Evolutionary conservation across 2,113 vertebrate genomes (phyloP).

Genomic region (Istiophorus platypterus): DNA sequence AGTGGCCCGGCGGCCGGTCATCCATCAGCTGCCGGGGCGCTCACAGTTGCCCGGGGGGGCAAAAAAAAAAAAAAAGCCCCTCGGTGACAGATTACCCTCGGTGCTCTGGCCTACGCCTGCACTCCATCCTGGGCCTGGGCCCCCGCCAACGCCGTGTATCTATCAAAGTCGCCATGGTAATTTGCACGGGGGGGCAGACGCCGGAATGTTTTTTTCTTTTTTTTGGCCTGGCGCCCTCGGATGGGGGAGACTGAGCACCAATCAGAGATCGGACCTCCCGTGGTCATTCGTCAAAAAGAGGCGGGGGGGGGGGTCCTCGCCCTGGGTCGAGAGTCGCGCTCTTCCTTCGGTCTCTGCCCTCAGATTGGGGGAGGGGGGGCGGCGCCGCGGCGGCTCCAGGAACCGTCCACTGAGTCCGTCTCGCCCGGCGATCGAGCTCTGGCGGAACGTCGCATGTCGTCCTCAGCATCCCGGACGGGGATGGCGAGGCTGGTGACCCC

Average conservation of each 20-base stretch:
- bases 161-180: slow-evolving; percentile 73
- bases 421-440: too few relatives aligned
- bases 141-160: slow-evolving; percentile 53
- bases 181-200: slow-evolving; percentile 65
- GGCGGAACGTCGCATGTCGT: slow-evolving; percentile 41
- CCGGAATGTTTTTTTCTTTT: slow-evolving; percentile 38
- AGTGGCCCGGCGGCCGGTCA: slow-evolving; percentile 13
- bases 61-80: slow-evolving; percentile 26
- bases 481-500: slow-evolving; percentile 58
- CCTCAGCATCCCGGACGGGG: slow-evolving; percentile 37
- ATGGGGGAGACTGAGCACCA: slow-evolving; percentile 74
- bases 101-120: slow-evolving; percentile 24
- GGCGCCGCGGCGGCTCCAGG: too few relatives aligned
- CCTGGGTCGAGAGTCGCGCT: slow-evolving; percentile 71
- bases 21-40: too few relatives aligned
- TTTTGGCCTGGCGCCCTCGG: slow-evolving; percentile 57
- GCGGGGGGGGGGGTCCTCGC: slow-evolving; percentile 55
- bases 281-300: slow-evolving; percentile 80
- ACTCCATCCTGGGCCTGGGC: slow-evolving; percentile 57
- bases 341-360: slow-evolving; percentile 37
- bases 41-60: too few relatives aligned
- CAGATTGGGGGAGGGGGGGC: too few relatives aligned
- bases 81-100: slow-evolving; percentile 64
- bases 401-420: too few relatives aligned
- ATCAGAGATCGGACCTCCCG: slow-evolving; percentile 75